These are phyloP conservation scores for Malacosoma neustria DNA, from an alignment of 2,888 invertebrate genomes.

Conservation along the genomic window DNA sequence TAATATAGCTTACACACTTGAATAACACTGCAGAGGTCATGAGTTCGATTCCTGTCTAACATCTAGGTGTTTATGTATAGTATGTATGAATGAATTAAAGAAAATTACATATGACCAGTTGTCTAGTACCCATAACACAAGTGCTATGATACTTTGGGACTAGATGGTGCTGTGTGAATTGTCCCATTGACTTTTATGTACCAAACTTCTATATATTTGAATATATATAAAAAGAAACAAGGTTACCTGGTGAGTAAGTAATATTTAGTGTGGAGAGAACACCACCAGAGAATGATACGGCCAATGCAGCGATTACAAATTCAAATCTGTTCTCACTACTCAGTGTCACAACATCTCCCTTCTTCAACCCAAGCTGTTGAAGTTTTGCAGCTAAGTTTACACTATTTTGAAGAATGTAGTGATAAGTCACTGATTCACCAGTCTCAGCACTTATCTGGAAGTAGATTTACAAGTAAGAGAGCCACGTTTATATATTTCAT, in stretches of 20 bases:
- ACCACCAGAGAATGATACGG: slow-evolving; percentile 73
- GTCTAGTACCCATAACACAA: no score
- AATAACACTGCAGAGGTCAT: no score
- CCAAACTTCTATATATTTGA: no score
- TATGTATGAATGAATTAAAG: no score
- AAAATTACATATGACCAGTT: no score
- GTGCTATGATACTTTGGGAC: no score
- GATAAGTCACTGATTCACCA: slow-evolving; percentile 69
- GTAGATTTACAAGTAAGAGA: background rate
- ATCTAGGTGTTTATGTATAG: no score
- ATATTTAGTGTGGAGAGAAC: slow-evolving; percentile 78
- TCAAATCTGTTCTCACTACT: slow-evolving; percentile 79
- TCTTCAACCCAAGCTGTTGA: slow-evolving; percentile 59
- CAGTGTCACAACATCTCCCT: slow-evolving; percentile 75
- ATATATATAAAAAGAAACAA: no score
- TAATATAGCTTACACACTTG: no score
- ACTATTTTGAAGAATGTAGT: slow-evolving; percentile 71
- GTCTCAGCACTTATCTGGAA: slow-evolving; percentile 75
- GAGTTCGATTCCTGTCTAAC: no score
- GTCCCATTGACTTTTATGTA: no score
- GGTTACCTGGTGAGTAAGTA: slow-evolving; percentile 74
- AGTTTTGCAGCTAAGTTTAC: slow-evolving; percentile 73
- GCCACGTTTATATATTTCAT: background rate
- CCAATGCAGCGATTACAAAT: slow-evolving; percentile 71
- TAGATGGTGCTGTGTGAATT: no score